Evolutionary conservation across 2,797 vertebrate genomes (phyloP), one percentile per base, ranked within the genome.

Genomic region (Ctenochaetus hawaiiensis): DNA sequence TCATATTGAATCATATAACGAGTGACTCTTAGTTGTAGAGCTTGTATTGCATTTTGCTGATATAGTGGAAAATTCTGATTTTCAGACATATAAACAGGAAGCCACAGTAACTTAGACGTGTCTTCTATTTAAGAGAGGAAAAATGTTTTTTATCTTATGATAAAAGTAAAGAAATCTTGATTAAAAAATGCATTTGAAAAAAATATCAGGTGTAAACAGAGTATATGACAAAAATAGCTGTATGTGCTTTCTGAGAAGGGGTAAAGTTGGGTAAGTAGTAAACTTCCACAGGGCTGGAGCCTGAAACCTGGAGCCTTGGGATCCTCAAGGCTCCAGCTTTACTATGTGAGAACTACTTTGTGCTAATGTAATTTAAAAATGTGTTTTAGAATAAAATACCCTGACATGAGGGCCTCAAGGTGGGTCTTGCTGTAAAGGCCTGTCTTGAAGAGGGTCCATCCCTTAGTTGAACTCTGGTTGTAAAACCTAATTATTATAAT

Each of bases 31-130:
- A 51, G 48, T 62, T 54, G 6, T 30, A 5, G 30, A 30, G 8
- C 3, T 5, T 6, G 37, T 26, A 7, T 2, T 17, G 37, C 2
- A 11, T 37, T 78, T 39, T 44, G 1, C 23, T 67, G 51, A 65
- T 48, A 5, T 39, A 57, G 62, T 16, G 75, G 77, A 62, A 82
- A 48, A 14, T 49, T 37, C 8, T 11, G 23, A 69, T 57, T 74
- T 61, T 30, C 30, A 30, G 30, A 30, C 30, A 30, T 43, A 22
- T 11, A 56, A 79, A 81, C 80, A 85, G 81, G 78, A 87, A 88
- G 77, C 66, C 17, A 23, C 34, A 8, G 41, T 7, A 23, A 2
- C 3, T 23, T 12, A 13, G 41, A 59, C 16, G 17, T 23, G 49
- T 77, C 51, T 67, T 65, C 67, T 69, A n/a, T 57, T 14, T 77